phyloP scores from a whole-genome alignment of 2,797 vertebrate genomes.

The Rachycentron canadum region DNA sequence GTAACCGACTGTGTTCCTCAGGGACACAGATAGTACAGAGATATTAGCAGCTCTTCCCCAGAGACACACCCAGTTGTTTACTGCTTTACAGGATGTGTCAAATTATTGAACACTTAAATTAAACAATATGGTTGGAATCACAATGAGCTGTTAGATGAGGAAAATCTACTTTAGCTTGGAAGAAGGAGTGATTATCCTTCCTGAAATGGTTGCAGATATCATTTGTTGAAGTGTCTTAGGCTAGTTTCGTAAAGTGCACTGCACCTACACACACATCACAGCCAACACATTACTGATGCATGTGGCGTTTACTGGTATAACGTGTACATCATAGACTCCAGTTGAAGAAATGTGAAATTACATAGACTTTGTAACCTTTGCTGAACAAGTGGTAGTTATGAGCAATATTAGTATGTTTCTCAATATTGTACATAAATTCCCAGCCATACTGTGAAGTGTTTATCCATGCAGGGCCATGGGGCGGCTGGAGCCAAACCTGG shows the following conservation, averaged over 20 bases:
- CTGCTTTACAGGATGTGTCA: not conserved
- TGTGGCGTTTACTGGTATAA: too few species aligned
- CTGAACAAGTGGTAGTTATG: not conserved
- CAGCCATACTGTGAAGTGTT: too few species aligned
- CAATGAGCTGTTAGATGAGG: too few species aligned
- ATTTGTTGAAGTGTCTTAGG: not conserved
- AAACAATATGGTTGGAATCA: too few species aligned
- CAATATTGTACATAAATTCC: too few species aligned
- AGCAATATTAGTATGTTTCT: too few species aligned
- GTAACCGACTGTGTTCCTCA: not conserved
- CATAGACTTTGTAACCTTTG: not conserved
- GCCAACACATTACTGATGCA: not conserved
- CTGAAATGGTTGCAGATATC: not conserved
- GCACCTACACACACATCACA: not conserved
- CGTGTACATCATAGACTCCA: too few species aligned
- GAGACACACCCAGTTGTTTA: constrained; percentile 3
- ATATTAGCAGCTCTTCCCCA: not conserved
- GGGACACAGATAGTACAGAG: not conserved
- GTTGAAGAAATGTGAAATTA: not conserved
- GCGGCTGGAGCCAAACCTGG: too few species aligned
- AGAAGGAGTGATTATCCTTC: not conserved
- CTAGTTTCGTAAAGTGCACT: not conserved
- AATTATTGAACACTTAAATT: not conserved
- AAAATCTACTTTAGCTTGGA: not conserved
- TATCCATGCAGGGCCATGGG: too few species aligned